These are phyloP conservation scores for Regulus satrapa DNA, from an alignment of 2,113 vertebrate genomes.

Conservation along the genomic window DNA sequence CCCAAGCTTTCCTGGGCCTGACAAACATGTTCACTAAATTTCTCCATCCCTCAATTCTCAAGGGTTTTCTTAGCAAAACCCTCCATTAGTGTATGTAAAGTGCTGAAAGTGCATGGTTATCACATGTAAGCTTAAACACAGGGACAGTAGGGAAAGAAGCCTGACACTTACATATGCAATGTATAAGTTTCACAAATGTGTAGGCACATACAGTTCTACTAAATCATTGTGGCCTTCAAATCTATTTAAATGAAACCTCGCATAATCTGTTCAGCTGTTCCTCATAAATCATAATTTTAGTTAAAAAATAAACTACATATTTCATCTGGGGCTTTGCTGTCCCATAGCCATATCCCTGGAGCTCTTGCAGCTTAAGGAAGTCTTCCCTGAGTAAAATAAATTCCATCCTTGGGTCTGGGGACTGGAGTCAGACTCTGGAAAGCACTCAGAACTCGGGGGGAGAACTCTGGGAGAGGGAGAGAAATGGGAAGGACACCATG, in stretches of 20 bases:
- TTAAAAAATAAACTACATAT: constrained; percentile 30
- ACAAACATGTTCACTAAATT: not conserved
- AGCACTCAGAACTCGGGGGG: not conserved
- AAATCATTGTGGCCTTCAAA: constrained; percentile 26
- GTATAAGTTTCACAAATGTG: not conserved
- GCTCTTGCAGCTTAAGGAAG: not conserved
- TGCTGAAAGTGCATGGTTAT: not conserved
- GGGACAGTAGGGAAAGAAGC: not conserved
- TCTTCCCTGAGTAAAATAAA: not conserved
- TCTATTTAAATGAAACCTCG: not conserved
- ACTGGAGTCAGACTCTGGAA: not conserved
- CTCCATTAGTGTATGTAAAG: not conserved
- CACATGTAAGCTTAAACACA: not conserved
- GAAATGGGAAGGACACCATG: not conserved
- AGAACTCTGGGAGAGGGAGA: not conserved
- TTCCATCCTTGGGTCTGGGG: not conserved
- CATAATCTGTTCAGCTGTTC: constrained; percentile 36
- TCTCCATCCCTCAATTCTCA: not conserved
- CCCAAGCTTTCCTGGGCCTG: not conserved
- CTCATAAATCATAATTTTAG: constrained; percentile 56
- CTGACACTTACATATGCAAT: not conserved
- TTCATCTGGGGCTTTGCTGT: constrained; percentile 41
- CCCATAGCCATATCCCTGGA: constrained; percentile 2
- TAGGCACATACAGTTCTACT: not conserved
- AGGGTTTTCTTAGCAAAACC: not conserved